A percentile compares a stretch with the other conserved stretches of the same genome.
phyloP scores from a whole-genome alignment of 2,797 vertebrate genomes.

The Sebastes trivittatus region DNA sequence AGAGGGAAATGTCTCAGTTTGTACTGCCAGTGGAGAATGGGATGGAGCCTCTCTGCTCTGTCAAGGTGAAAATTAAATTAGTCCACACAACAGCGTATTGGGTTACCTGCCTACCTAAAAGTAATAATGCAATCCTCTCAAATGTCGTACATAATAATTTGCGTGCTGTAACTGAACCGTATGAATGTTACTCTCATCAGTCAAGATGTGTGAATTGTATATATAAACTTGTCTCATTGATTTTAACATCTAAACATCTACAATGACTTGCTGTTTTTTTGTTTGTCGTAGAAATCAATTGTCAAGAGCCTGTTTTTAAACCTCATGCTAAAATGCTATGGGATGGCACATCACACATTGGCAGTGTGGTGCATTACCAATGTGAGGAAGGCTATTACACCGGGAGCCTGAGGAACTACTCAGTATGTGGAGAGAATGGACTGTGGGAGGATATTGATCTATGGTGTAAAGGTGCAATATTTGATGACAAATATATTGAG shows the following conservation, averaged over 20 bases:
- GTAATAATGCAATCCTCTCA: neutral
- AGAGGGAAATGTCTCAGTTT: constrained; percentile 63
- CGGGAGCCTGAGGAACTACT: constrained; percentile 48
- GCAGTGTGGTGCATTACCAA: constrained; percentile 77
- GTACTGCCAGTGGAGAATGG: constrained; percentile 73
- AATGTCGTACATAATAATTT: neutral
- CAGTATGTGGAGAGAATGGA: constrained; percentile 69
- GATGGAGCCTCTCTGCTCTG: constrained; percentile 54
- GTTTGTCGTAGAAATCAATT: constrained; percentile 84
- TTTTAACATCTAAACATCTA: neutral
- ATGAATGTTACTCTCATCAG: neutral
- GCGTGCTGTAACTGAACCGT: neutral
- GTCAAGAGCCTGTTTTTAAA: constrained; percentile 78
- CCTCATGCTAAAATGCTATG: constrained; percentile 76
- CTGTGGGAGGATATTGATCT: constrained; percentile 73
- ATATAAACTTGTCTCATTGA: neutral
- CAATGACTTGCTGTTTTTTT: constrained; percentile 41
- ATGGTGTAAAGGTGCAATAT: constrained; percentile 79
- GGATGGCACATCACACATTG: constrained; percentile 73
- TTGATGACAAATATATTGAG: neutral
- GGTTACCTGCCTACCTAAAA: neutral
- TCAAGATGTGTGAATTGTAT: neutral
- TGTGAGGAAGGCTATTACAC: constrained; percentile 83
- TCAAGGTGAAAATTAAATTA: constrained; percentile 59
- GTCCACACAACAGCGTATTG: neutral